A percentile compares a stretch with the other conserved stretches of the same genome.
Conservation (phyloP, 1,140 invertebrate species). For the Saxidomus purpurata region DNA sequence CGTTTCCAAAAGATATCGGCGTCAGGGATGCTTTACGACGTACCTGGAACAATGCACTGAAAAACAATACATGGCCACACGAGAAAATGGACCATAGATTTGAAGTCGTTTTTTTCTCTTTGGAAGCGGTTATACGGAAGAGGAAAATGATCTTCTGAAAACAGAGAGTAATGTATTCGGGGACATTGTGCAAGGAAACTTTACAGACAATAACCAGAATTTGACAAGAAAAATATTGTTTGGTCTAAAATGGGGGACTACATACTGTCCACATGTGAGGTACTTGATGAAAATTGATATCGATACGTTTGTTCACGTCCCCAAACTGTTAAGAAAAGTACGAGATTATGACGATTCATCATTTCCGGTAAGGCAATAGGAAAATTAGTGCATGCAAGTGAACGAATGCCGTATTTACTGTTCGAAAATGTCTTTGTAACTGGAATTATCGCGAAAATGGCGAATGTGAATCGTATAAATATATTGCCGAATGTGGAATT, state of each 20-base stretch:
- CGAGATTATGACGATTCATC: constrained; percentile 26
- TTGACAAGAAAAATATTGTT: constrained; percentile 89
- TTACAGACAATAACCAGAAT: constrained; percentile 77
- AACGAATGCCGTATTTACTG: constrained; percentile 71
- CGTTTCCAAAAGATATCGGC: constrained; percentile 1
- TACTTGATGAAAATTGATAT: constrained; percentile 96
- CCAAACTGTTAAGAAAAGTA: constrained; percentile 75
- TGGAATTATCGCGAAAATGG: constrained; percentile 69
- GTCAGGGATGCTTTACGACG: constrained; percentile 59
- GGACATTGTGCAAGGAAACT: constrained; percentile 78
- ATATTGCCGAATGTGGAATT: constrained; percentile 13
- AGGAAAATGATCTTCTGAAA: constrained; percentile 11
- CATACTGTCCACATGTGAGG: constrained; percentile 88
- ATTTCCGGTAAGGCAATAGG: constrained; percentile 79
- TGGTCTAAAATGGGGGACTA: constrained; percentile 92
- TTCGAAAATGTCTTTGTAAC: constrained; percentile 86
- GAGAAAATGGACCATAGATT: not conserved
- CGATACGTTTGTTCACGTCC: constrained; percentile 93
- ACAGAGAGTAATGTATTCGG: constrained; percentile 63
- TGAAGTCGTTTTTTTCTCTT: constrained; percentile 66
- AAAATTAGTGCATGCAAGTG: constrained; percentile 75
- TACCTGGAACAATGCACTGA: constrained; percentile 61
- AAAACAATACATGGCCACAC: constrained; percentile 44
- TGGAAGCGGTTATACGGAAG: not conserved
- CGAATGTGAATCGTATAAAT: constrained; percentile 46